Percentiles rank a stretch among this genome's conserved stretches.
Conservation (phyloP, 2,113 vertebrate species). For the Alethe castanea region DNA sequence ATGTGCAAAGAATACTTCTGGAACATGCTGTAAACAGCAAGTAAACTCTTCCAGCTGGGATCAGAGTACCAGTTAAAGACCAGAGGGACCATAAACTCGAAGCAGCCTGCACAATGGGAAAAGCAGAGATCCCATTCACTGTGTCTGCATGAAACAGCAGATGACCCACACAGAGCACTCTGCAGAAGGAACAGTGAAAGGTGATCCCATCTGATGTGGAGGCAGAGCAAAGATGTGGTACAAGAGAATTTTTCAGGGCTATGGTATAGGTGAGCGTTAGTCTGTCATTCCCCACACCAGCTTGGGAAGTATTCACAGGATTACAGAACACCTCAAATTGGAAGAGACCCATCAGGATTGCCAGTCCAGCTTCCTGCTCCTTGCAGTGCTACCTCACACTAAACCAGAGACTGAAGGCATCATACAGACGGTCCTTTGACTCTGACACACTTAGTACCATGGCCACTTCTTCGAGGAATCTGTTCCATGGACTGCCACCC, state of each 20-base stretch:
- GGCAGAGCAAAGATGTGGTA: neutral
- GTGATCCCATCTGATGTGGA: fast-evolving
- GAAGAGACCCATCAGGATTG: neutral
- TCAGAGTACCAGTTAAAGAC: neutral
- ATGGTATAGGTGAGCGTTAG: fast-evolving
- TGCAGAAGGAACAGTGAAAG: neutral
- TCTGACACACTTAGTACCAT: neutral
- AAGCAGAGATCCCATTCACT: neutral
- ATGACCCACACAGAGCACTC: neutral
- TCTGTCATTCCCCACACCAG: neutral
- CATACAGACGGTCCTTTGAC: neutral
- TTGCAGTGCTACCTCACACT: neutral
- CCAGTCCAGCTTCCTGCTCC: neutral
- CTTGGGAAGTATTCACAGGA: neutral
- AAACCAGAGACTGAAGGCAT: neutral
- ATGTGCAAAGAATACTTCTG: neutral
- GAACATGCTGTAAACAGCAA: neutral
- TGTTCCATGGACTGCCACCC: fast-evolving
- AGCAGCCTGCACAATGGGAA: neutral
- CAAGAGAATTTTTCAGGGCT: neutral
- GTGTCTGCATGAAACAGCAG: neutral
- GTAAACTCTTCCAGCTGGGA: constrained; percentile 2
- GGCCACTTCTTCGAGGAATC: neutral
- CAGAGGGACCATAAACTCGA: neutral
- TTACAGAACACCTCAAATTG: neutral